phyloP scores from a whole-genome alignment of 2,888 invertebrate genomes.

The Agriopis aurantiaria region DNA sequence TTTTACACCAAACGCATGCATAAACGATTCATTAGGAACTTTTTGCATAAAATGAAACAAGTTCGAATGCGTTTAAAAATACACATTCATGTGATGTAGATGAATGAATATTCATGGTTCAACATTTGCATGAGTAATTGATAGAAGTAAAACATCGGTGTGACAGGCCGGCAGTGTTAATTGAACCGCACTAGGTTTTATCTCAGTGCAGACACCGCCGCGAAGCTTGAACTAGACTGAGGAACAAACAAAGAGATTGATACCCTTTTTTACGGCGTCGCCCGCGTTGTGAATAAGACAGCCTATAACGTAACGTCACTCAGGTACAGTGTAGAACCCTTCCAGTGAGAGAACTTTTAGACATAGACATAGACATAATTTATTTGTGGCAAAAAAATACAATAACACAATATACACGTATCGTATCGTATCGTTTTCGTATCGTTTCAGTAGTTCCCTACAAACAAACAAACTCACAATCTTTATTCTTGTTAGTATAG shows the following conservation, averaged over 20 bases:
- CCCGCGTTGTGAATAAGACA: too few relatives aligned
- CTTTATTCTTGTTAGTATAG: too few relatives aligned
- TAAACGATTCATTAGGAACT: slow-evolving; percentile 10
- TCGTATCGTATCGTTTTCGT: too few relatives aligned
- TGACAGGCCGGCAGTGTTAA: slow-evolving; percentile 72
- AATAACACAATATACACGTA: too few relatives aligned
- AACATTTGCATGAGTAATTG: slow-evolving; percentile 78
- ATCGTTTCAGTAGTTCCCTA: too few relatives aligned
- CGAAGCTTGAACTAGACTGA: neutral
- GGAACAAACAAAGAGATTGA: neutral
- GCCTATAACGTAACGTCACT: too few relatives aligned
- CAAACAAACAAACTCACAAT: too few relatives aligned
- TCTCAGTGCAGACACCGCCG: slow-evolving; percentile 45
- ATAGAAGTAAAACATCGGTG: slow-evolving; percentile 71
- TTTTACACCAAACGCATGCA: slow-evolving; percentile 11
- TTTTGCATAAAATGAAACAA: slow-evolving; percentile 19
- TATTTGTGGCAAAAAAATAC: too few relatives aligned
- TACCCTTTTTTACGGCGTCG: too few relatives aligned
- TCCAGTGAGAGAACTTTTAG: too few relatives aligned
- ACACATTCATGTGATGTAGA: slow-evolving; percentile 53
- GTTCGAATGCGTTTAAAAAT: slow-evolving; percentile 46
- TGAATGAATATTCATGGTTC: slow-evolving; percentile 74
- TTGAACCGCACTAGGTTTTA: slow-evolving; percentile 64
- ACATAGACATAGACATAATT: too few relatives aligned
- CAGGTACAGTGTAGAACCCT: too few relatives aligned